Evolutionary conservation across 1,140 invertebrate species (phyloP), one percentile per base, ranked within the genome.

Genomic region (Neodiprion fabricii): DNA sequence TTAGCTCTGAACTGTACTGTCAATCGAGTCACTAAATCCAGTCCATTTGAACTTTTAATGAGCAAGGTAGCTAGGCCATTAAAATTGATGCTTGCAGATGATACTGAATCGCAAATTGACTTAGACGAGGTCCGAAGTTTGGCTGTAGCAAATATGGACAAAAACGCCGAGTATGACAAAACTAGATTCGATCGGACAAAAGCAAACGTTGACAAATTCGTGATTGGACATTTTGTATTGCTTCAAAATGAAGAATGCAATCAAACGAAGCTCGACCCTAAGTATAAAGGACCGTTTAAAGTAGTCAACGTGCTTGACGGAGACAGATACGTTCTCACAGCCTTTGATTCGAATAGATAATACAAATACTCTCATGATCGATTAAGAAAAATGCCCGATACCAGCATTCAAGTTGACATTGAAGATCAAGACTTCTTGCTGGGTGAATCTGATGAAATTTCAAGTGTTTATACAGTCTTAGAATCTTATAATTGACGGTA

Each of bases 1-100:
- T 70, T 86, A 40, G 78, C 82, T 1, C 48, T 86, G 8, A 85
- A 85, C 78, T 80, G 77, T 48, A 82, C 83, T 1, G 17, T 76
- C 1, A 83, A 81, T 73, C 53, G 79, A 9, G 77, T 81, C 8
- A 83, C 80, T 0, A 80, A 81, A 71, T 61, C 74, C 1, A 81
- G 78, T 74, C 80, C 83, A 28, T 61, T 85, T 48, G 78, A 85
- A 67, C 69, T 85, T 23, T 21, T 84, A 28, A 79, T 81, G 12
- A 83, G 83, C 49, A 82, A 79, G 71, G 80, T 83, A 9, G 81
- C 80, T 17, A 70, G 82, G 70, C 85, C 82, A 48, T 72, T 80
- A 23, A 74, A 71, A 28, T 74, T 85, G 72, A 75, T 82, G 74
- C 23, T 73, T 49, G 48, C 72, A 67, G 68, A 70, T 71, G 78